phyloP scores from a whole-genome alignment of 2,113 vertebrate genomes.

The Canis aureus region DNA sequence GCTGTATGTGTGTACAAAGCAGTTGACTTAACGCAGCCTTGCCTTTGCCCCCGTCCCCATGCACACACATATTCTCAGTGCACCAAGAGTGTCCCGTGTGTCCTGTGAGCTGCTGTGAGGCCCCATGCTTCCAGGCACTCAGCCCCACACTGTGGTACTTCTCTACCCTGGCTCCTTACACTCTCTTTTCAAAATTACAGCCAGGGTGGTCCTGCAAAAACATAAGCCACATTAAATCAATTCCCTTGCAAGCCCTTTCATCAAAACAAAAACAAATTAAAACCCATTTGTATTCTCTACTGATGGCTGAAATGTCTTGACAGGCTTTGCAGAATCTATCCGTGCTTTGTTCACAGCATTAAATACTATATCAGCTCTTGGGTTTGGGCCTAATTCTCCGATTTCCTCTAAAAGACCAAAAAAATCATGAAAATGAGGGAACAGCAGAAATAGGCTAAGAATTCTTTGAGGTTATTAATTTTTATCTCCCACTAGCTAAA shows the following conservation, averaged over 20 bases:
- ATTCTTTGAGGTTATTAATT: constrained; percentile 74
- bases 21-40: not conserved
- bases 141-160: not conserved
- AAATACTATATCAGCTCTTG: not conserved
- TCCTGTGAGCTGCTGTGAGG: not conserved
- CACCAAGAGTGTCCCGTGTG: too few relatives aligned
- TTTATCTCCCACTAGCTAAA: constrained; percentile 60
- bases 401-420: constrained; percentile 45
- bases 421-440: constrained; percentile 22
- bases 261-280: not conserved
- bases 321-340: not conserved
- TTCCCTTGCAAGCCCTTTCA: not conserved
- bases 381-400: constrained; percentile 49
- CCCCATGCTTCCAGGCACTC: not conserved
- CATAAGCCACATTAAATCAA: not conserved
- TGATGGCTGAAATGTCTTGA: not conserved
- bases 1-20: not conserved
- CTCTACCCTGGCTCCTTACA: not conserved
- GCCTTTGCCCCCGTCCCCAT: not conserved
- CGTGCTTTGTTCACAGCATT: not conserved
- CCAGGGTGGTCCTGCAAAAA: not conserved
- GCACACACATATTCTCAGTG: not conserved
- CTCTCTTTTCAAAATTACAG: not conserved
- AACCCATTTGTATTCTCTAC: not conserved
- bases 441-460: constrained; percentile 22